Evolutionary conservation across 2,888 invertebrate species (phyloP).

Genomic region (Blera fallax): DNA sequence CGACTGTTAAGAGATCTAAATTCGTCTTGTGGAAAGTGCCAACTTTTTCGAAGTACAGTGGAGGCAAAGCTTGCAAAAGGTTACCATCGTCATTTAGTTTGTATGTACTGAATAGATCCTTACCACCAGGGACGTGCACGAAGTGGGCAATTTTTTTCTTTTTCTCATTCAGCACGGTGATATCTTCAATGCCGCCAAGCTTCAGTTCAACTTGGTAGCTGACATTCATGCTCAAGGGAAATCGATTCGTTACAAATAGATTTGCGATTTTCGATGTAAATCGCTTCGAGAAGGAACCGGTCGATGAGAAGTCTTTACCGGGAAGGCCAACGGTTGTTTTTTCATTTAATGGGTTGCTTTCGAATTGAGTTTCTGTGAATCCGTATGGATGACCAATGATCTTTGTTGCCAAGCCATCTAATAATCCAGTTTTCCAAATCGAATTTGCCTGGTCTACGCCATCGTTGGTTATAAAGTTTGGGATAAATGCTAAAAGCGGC

Average conservation of each 20-base stretch:
- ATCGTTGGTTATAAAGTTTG: slow-evolving; percentile 24
- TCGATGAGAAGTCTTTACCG: slow-evolving; percentile 31
- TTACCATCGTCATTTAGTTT: slow-evolving; percentile 57
- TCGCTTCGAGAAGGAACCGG: slow-evolving; percentile 15
- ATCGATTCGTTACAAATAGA: not conserved
- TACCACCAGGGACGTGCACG: slow-evolving; percentile 4
- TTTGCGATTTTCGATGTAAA: slow-evolving; percentile 5
- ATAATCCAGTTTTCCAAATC: slow-evolving; percentile 29
- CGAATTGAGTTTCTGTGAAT: slow-evolving; percentile 7
- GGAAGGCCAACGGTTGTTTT: slow-evolving; percentile 11
- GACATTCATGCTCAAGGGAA: slow-evolving; percentile 10
- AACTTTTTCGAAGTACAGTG: slow-evolving; percentile 65
- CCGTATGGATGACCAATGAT: slow-evolving; percentile 20
- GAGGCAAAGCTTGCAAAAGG: slow-evolving; percentile 66
- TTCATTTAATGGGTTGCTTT: slow-evolving; percentile 36
- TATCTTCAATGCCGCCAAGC: slow-evolving; percentile 7
- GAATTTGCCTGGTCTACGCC: not conserved
- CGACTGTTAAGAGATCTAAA: not conserved
- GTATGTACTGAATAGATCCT: slow-evolving; percentile 26
- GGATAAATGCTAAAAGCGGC: not conserved
- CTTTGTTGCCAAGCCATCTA: slow-evolving; percentile 4
- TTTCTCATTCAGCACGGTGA: slow-evolving; percentile 6
- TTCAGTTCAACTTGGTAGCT: slow-evolving; percentile 24
- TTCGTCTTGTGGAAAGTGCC: slow-evolving; percentile 29
- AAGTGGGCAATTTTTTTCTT: slow-evolving; percentile 32